Percentiles rank a stretch among this genome's conserved stretches.
phyloP scores from a whole-genome alignment of 2,113 vertebrate species.

The Semicossyphus pulcher region DNA sequence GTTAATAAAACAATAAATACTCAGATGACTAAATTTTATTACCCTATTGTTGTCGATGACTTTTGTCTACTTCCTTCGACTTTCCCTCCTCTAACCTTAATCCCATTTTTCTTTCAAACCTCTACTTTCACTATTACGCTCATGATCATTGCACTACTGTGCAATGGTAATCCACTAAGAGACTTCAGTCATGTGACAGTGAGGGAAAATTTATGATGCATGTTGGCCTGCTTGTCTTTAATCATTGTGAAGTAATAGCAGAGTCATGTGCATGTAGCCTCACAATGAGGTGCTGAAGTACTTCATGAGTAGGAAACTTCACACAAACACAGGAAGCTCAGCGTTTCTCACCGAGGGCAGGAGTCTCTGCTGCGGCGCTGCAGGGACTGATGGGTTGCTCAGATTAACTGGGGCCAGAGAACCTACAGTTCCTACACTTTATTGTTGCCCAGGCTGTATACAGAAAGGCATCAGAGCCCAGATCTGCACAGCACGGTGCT shows the following conservation, averaged over 20 bases:
- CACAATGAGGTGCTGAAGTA: conserved; percentile 84
- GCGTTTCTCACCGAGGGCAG: conserved; percentile 76
- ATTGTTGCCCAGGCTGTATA: conserved; percentile 49
- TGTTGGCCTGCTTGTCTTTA: conserved; percentile 64
- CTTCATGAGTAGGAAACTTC: conserved; percentile 82
- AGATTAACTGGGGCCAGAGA: conserved; percentile 78
- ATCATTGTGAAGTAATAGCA: conserved; percentile 72
- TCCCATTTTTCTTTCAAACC: conserved; percentile 48
- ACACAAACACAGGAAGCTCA: conserved; percentile 87
- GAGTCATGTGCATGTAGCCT: conserved; percentile 66
- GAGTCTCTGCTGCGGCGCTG: conserved; percentile 65
- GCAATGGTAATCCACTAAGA: conserved; percentile 23
- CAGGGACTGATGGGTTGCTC: conserved; percentile 70
- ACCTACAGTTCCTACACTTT: conserved; percentile 63
- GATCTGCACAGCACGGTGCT: conserved; percentile 21
- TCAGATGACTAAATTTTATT: conserved; percentile 38
- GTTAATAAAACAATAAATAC: conserved; percentile 47
- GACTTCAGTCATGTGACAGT: conserved; percentile 29
- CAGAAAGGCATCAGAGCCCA: conserved; percentile 27
- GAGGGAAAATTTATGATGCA: conserved; percentile 58
- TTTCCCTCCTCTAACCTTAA: conserved; percentile 55
- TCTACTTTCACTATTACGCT: conserved; percentile 7
- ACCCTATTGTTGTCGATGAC: conserved; percentile 50
- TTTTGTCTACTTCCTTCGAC: conserved; percentile 58
- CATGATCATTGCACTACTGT: conserved; percentile 2